Evolutionary conservation across 2,113 vertebrate species (phyloP), one percentile per base, ranked within the genome.

Genomic region (Oceanites oceanicus): DNA sequence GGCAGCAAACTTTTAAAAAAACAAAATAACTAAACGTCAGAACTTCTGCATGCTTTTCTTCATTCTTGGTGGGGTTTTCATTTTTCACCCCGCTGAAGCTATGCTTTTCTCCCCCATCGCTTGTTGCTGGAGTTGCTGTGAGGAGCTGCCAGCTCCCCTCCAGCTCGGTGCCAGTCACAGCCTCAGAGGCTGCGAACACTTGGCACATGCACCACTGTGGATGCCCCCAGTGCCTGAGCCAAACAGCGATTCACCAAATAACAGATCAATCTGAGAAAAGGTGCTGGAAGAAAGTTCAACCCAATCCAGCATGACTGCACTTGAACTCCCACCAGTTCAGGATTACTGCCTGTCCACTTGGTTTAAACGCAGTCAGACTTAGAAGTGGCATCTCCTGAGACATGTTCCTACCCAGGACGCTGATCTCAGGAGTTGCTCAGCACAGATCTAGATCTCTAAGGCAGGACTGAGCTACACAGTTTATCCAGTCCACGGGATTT

Each of bases 351-450:
- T 42, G 9, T 62, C 9, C n/a, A 26, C 15, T 67, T 6, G 0
- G 10, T 19, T 20, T 38, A 67, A 85, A 58, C 2, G 1, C 19
- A 72, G 42, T 38, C 65, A 45, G 30, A 71, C 6, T 20, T 61
- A 12, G 10, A 36, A 49, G 15, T 16, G 36, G 4, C 21, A 25
- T 26, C 40, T 63, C 30, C 45, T 70, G 53, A 44, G 34, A 52
- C 19, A 8, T 0, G 0, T 1, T 68, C 26, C 53, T 44, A 4
- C 15, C 5, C 1, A 2, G 29, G 27, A 36, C 3, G 0, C 27
- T 23, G 36, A 53, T 5, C 22, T 45, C 67, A 2, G 1, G 22
- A 58, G 36, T 3, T 0, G 0, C 20, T 15, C 71, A 88, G 61
- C 32, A 63, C 72, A 85, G 21, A 63, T 40, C 38, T 22, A 50